phyloP scores from a whole-genome alignment of 1,140 invertebrate genomes.

The Pseudachorutes palmiensis region DNA sequence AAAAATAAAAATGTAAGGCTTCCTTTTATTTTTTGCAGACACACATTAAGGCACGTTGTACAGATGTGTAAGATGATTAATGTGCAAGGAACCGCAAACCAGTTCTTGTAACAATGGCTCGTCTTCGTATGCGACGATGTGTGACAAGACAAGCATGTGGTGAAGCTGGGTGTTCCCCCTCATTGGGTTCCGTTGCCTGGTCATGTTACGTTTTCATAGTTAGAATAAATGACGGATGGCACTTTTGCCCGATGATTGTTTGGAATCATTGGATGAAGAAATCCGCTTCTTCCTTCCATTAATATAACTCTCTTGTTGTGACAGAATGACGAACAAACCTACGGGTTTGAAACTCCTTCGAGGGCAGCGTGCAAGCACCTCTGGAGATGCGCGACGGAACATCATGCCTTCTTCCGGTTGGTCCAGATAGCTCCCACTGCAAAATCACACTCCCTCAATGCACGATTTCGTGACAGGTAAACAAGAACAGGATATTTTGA shows the following conservation, averaged over 20 bases:
- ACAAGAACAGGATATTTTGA: no score
- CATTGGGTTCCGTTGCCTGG: no score
- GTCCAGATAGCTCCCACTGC: conserved; percentile 63
- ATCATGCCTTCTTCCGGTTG: conserved; percentile 94
- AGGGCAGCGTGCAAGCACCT: conserved; percentile 91
- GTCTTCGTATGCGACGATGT: no score
- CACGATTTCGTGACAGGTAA: conserved; percentile 61
- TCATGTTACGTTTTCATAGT: no score
- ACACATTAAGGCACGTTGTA: conserved; percentile 1
- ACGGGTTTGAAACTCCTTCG: conserved; percentile 90
- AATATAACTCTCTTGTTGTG: conserved; percentile 43
- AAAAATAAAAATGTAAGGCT: conserved; percentile 47
- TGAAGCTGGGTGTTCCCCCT: no score
- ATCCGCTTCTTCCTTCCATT: no score
- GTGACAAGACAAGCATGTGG: no score
- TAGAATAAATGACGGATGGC: no score
- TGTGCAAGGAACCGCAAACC: neutral
- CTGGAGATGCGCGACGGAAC: conserved; percentile 97
- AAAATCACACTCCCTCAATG: conserved; percentile 58
- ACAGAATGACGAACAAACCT: conserved; percentile 88
- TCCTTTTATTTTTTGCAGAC: neutral
- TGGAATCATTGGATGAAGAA: no score
- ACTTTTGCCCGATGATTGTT: no score
- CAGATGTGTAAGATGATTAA: no score
- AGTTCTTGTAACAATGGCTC: no score